phyloP scores from a whole-genome alignment of 2,797 vertebrate species.

The Moxostoma hubbsi region DNA sequence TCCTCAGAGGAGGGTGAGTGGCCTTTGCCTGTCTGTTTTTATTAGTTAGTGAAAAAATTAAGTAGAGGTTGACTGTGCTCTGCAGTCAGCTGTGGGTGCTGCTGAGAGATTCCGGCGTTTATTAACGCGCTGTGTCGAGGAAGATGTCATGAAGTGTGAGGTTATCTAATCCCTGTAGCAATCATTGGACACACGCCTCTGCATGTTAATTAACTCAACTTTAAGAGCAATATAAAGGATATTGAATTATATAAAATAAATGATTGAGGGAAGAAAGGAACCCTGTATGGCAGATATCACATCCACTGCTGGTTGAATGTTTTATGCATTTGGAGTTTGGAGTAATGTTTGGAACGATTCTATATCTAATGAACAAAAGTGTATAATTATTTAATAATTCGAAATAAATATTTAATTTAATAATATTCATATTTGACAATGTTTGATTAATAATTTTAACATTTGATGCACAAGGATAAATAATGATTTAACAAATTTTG shows the following conservation, averaged over 20 bases:
- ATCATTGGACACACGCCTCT: conserved; percentile 1
- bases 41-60: conserved; percentile 35
- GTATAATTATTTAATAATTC: too few relatives aligned
- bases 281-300: not conserved
- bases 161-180: conserved; percentile 40
- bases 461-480: too few relatives aligned
- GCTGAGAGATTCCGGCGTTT: conserved; percentile 17
- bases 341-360: not conserved
- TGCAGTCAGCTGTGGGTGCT: not conserved
- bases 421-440: too few relatives aligned
- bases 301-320: not conserved
- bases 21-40: conserved; percentile 51
- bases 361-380: not conserved
- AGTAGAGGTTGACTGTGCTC: conserved; percentile 3
- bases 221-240: conserved; percentile 46
- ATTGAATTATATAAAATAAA: conserved; percentile 28
- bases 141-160: conserved; percentile 46
- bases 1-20: conserved; percentile 30
- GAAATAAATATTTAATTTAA: too few relatives aligned
- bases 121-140: conserved; percentile 11
- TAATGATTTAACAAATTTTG: not conserved
- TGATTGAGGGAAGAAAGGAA: conserved; percentile 12
- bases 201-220: conserved; percentile 36
- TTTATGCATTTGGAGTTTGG: not conserved
- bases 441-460: too few relatives aligned